These are phyloP conservation scores for Pentalonia nigronervosa DNA, from an alignment of 1,140 invertebrate genomes.

Conservation along the genomic window DNA sequence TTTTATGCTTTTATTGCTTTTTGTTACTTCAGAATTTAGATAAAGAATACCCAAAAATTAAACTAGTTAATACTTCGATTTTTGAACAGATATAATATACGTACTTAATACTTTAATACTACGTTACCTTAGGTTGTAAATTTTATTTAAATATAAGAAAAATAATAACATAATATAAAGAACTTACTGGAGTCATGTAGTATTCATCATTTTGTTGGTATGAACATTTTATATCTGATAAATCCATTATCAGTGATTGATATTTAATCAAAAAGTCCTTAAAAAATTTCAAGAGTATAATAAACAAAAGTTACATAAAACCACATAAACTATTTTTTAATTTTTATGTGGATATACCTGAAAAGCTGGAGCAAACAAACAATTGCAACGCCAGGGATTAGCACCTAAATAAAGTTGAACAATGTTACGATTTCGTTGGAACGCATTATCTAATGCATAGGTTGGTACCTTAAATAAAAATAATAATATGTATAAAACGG, in stretches of 20 bases:
- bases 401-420: constrained; percentile 73
- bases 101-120: not conserved
- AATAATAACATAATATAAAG: not conserved
- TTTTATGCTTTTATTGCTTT: not conserved
- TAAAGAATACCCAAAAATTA: not conserved
- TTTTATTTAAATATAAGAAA: constrained; percentile 13
- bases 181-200: constrained; percentile 69
- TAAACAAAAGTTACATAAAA: not conserved
- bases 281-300: constrained; percentile 39
- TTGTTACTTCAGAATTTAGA: not conserved
- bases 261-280: constrained; percentile 76
- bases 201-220: constrained; percentile 68
- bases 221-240: constrained; percentile 73
- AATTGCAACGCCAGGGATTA: constrained; percentile 85
- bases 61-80: not conserved
- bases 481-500: not conserved
- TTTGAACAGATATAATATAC: not conserved
- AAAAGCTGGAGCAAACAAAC: constrained; percentile 77
- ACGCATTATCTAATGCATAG: constrained; percentile 78
- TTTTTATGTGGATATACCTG: constrained; percentile 66
- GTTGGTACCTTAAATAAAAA: constrained; percentile 72
- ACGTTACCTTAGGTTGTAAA: not conserved
- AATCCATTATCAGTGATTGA: constrained; percentile 72
- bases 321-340: not conserved
- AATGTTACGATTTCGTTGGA: constrained; percentile 76